phyloP scores from a whole-genome alignment of 1,140 invertebrate genomes.

The Harpegnathos saltator region DNA sequence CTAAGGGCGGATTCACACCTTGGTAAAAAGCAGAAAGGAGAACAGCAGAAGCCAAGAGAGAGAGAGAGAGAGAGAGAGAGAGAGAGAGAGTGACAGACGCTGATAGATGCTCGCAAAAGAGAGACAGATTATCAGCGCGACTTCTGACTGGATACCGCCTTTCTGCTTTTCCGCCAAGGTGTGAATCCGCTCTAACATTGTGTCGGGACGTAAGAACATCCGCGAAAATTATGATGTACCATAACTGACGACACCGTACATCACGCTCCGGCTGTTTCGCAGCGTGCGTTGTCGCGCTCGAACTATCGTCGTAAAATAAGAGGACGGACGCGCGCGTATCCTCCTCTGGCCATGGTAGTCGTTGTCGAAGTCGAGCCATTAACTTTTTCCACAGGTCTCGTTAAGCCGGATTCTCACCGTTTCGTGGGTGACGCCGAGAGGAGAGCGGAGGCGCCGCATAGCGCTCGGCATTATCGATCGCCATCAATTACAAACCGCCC shows the following conservation, averaged over 20 bases:
- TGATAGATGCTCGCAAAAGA: no score
- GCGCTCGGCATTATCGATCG: constrained; percentile 75
- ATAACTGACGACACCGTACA: constrained; percentile 72
- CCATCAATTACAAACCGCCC: constrained; percentile 76
- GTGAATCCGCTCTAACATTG: no score
- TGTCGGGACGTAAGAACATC: constrained; percentile 58
- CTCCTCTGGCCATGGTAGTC: constrained; percentile 52
- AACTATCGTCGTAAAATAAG: constrained; percentile 71
- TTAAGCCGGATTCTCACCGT: constrained; percentile 79
- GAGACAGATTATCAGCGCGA: no score
- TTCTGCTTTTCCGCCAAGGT: no score
- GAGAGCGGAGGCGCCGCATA: background rate
- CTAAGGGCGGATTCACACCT: no score
- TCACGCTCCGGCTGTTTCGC: constrained; percentile 54
- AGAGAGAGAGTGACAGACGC: no score
- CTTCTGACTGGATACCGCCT: no score
- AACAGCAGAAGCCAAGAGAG: no score
- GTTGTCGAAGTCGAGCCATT: constrained; percentile 76
- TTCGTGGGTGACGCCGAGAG: constrained; percentile 75
- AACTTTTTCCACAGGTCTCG: constrained; percentile 79
- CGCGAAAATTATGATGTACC: constrained; percentile 73
- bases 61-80: no score
- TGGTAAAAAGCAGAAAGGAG: no score
- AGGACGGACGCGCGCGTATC: constrained; percentile 4
- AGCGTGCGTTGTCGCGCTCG: constrained; percentile 23